A percentile compares a stretch with the other conserved stretches of the same genome.
Conservation (phyloP, 2,113 vertebrate species). For the Sceloporus tristichus region DNA sequence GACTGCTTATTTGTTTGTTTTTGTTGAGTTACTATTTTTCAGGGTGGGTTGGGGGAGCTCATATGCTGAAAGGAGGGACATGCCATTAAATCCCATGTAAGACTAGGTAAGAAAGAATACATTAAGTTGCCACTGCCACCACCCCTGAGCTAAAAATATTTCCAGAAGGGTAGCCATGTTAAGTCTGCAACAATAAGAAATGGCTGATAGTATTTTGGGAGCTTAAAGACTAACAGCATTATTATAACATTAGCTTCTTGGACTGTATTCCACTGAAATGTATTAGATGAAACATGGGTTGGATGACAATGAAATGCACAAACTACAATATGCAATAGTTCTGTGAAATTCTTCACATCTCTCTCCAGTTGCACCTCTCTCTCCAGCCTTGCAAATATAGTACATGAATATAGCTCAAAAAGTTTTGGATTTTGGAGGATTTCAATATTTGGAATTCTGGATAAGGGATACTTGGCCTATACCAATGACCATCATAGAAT, state of each 20-base stretch:
- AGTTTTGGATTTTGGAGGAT: too few species aligned
- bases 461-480: not conserved
- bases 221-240: not conserved
- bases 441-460: too few species aligned
- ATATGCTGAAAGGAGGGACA: not conserved
- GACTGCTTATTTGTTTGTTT: constrained; percentile 12
- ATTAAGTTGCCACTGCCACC: not conserved
- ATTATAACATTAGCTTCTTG: not conserved
- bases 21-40: constrained; percentile 29
- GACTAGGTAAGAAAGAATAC: not conserved
- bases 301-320: too few species aligned
- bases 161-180: not conserved
- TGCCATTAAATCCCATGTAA: constrained; percentile 3
- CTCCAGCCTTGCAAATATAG: too few species aligned
- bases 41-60: not conserved
- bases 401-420: too few species aligned
- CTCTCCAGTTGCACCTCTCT: too few species aligned
- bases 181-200: not conserved
- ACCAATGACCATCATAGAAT: not conserved
- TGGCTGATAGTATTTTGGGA: not conserved
- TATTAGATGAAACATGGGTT: not conserved
- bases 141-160: not conserved
- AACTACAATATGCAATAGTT: not conserved
- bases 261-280: not conserved
- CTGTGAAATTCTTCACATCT: too few species aligned